Evolutionary conservation across 2,888 invertebrate species (phyloP), one percentile per base, ranked within the genome.

Genomic region (Aelia acuminata): DNA sequence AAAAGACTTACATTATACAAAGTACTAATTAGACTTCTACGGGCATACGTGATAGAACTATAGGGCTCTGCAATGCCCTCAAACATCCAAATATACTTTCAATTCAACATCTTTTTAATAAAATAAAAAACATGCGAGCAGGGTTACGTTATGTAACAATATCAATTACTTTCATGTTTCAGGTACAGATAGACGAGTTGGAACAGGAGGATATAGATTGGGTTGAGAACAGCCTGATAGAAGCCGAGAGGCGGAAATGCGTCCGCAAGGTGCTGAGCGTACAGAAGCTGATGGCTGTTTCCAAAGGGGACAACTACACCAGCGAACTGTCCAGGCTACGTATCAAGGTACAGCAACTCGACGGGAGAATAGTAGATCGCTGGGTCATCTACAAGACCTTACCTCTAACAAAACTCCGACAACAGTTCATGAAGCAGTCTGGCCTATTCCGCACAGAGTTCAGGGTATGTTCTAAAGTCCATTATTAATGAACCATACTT

Each of bases 401-500:
- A 7, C 88, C 88, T 13, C 35, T 10, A 0, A 57, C 80, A 0
- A 50, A 35, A 35, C 5, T 49, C 47, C 47, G 48, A 18, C 48
- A 47, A n/a, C 49, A 70, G 50, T 48, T 50, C 47, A 80, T 87
- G 50, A 87, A 80, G 50, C 48, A 80, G 47, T 1, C 49, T 1
- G 88, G 89, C 20, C 47, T 89, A n/a, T 90, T 89, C 53, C 31
- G 47, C 31, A 89, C 84, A 26, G 89, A 90, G 85, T 89, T 88
- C n/a, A 85, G 75, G 53, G 89, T 90, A 87, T 75, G 88, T 63
- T 0, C 4, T n/a, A 10, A n/a, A 53, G n/a, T 8, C 48, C 15
- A 15, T 48, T 48, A 15, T 48, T 48, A 8, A 7, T 22, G n/a
- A n/a, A n/a, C n/a, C n/a, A n/a, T n/a, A n/a, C n/a, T n/a, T n/a